Evolutionary conservation across 2,113 vertebrate genomes (phyloP), one percentile per base, ranked within the genome.

Genomic region (Scomber colias): DNA sequence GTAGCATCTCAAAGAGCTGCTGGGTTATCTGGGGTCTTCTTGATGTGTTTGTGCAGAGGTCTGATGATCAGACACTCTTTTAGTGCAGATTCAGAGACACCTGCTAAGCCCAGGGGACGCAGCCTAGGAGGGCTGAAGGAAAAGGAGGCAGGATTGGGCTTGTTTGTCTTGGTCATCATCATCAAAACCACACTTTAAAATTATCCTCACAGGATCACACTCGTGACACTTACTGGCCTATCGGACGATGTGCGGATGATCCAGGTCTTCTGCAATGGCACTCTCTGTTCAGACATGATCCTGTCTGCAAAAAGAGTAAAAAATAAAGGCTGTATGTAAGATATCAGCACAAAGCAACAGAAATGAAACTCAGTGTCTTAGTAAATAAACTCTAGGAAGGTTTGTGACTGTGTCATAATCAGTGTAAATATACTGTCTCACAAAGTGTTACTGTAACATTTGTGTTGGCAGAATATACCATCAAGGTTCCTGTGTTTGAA

Each of bases 1-100:
- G 54, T 24, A 49, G 63, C 27, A 11, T 62, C 19, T 40, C 19
- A 65, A 0, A 6, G 17, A 12, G 62, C 53, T 50, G 31, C 21
- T 45, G 12, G 16, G 11, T 6, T 4, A 3, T 12, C 13, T 24
- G 59, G 31, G 0, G 13, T 19, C 21, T 49, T 56, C 3, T 15
- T 9, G 45, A 24, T 30, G 13, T 1, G 9, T 17, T 8, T 16
- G 2, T 45, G 56, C n/a, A 71, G 45, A 21, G 69, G 27, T 21
- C 5, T 65, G 51, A 87, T 71, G 45, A 51, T 79, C 0, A 79
- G n/a, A 59, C 78, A 81, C 3, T 77, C 49, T 1, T 50, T 17
- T 4, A 79, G 2, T n/a, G 55, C 5, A 27, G 67, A 57, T 5
- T 9, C 31, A n/a, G 53, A 17, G 11, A 9, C 13, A 6, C 14